Evolutionary conservation across 1,140 invertebrate genomes (phyloP).

Genomic region (Tetragnatha versicolor): DNA sequence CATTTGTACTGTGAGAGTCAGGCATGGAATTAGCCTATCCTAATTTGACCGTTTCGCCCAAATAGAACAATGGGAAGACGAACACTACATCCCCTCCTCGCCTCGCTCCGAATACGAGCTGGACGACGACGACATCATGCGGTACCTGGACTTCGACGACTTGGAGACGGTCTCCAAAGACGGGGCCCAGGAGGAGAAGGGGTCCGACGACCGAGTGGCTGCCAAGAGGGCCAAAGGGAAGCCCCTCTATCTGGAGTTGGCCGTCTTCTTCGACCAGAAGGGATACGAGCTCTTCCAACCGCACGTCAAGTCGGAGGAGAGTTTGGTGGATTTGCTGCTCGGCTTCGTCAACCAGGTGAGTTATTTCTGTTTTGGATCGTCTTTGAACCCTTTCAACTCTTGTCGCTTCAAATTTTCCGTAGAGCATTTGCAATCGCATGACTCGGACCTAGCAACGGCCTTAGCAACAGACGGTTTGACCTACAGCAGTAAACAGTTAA

Average conservation of each 20-base stretch:
- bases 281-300: slow-evolving; percentile 76
- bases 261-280: slow-evolving; percentile 77
- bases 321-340: slow-evolving; percentile 74
- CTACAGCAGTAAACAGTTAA: too few species aligned
- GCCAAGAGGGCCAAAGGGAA: slow-evolving; percentile 3
- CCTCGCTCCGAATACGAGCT: slow-evolving; percentile 47
- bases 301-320: slow-evolving; percentile 71
- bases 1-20: too few species aligned
- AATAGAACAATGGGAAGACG: slow-evolving; percentile 39
- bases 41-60: too few species aligned
- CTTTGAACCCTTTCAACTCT: too few species aligned
- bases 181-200: not conserved
- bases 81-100: slow-evolving; percentile 18
- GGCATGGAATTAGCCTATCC: too few species aligned
- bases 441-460: too few species aligned
- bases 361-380: too few species aligned
- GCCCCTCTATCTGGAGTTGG: slow-evolving; percentile 69
- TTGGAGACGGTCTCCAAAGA: not conserved
- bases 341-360: slow-evolving; percentile 78
- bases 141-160: slow-evolving; percentile 38
- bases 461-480: too few species aligned
- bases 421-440: too few species aligned
- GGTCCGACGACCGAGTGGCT: not conserved
- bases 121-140: slow-evolving; percentile 42
- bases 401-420: too few species aligned